Evolutionary conservation across 1,140 invertebrate species (phyloP).

Genomic region (Pararge aegeria): DNA sequence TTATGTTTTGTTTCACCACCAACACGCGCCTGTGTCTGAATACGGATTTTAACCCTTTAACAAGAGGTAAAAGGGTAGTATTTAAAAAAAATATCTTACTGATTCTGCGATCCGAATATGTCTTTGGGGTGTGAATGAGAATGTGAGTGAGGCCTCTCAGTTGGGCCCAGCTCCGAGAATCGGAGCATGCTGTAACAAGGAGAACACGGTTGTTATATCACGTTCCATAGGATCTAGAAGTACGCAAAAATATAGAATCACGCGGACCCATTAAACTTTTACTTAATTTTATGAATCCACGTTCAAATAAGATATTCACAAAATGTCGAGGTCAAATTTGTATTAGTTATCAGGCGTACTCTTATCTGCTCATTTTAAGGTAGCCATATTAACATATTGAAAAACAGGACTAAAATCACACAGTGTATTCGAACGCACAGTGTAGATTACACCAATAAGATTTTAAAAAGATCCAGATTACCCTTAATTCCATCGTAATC

Average conservation of each 20-base stretch:
- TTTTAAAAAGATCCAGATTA: too few species aligned
- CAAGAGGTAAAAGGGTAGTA: neutral
- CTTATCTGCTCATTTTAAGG: slow-evolving; percentile 49
- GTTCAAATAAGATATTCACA: neutral
- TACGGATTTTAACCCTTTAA: neutral
- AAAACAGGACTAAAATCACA: neutral
- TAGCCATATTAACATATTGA: neutral
- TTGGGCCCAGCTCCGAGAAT: slow-evolving; percentile 85
- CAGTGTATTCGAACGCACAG: neutral
- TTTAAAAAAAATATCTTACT: slow-evolving; percentile 35
- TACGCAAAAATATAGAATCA: neutral
- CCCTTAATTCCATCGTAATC: too few species aligned
- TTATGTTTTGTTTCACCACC: neutral
- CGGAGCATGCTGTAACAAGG: slow-evolving; percentile 85
- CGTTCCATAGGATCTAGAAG: neutral
- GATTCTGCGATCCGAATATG: slow-evolving; percentile 42
- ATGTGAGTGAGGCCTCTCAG: slow-evolving; percentile 73
- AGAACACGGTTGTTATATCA: slow-evolving; percentile 21
- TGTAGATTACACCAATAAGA: too few species aligned
- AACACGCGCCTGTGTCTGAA: neutral
- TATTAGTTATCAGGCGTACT: slow-evolving; percentile 34
- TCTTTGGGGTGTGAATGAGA: slow-evolving; percentile 38
- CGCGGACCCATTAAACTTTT: too few species aligned
- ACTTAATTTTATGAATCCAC: too few species aligned
- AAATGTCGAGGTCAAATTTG: slow-evolving; percentile 31